Evolutionary conservation across 2,888 invertebrate species (phyloP).

Genomic region (Meghimatium bilineatum): DNA sequence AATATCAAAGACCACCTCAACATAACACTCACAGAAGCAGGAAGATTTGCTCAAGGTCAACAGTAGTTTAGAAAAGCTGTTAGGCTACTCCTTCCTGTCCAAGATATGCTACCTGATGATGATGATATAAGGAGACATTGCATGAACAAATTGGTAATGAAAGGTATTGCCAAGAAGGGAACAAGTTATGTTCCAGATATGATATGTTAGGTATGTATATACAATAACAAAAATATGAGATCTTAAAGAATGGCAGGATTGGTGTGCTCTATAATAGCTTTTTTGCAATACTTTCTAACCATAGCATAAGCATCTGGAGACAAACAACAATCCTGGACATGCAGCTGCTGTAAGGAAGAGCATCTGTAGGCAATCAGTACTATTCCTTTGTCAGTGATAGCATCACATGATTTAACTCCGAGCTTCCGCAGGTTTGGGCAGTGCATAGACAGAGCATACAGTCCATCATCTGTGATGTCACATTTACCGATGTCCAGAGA

Average conservation of each 20-base stretch:
- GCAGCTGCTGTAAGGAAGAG: constrained; percentile 90
- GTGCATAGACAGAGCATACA: constrained; percentile 87
- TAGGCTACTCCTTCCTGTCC: background rate
- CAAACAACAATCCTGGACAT: constrained; percentile 94
- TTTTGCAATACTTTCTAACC: constrained; percentile 93
- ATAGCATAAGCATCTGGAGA: constrained; percentile 92
- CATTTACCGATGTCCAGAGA: constrained; percentile 95
- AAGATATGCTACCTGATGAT: background rate
- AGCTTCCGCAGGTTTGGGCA: constrained; percentile 90
- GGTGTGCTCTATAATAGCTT: constrained; percentile 95
- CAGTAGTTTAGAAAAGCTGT: background rate
- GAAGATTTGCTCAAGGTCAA: background rate
- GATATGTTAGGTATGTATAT: no score
- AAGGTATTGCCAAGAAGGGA: no score
- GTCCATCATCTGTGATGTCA: constrained; percentile 92
- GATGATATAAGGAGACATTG: no score
- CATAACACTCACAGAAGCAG: no score
- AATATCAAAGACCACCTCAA: no score
- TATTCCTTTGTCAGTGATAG: constrained; percentile 91
- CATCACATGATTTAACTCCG: constrained; percentile 92
- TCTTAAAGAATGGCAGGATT: constrained; percentile 86
- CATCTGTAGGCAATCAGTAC: constrained; percentile 93
- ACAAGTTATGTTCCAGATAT: no score
- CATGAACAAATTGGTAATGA: no score
- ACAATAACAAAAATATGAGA: no score